Conservation (phyloP, 2,113 vertebrate species). For the Scomber japonicus region DNA sequence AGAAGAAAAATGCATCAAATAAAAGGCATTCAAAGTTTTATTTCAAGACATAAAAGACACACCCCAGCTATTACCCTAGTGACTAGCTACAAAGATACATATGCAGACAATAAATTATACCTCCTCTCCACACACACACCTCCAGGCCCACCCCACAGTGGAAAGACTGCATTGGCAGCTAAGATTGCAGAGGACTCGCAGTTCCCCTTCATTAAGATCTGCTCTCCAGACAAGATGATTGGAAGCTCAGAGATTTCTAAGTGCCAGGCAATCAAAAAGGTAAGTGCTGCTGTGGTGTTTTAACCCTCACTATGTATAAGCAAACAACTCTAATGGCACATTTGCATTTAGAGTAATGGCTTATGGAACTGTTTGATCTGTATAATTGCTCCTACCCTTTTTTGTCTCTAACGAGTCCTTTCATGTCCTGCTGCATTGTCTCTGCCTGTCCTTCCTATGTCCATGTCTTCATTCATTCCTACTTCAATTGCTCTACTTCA, state of each 20-base stretch:
- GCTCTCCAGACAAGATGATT: slow-evolving; percentile 99
- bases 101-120: neutral
- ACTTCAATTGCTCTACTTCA: slow-evolving; percentile 57
- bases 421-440: neutral
- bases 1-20: neutral
- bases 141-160: slow-evolving; percentile 94
- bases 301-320: neutral
- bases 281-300: slow-evolving; percentile 61
- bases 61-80: neutral
- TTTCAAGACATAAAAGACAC: neutral
- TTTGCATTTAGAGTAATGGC: neutral
- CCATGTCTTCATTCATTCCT: neutral
- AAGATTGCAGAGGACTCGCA: slow-evolving; percentile 96
- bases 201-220: slow-evolving; percentile 99
- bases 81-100: neutral
- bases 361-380: neutral
- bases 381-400: neutral
- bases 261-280: slow-evolving; percentile 99
- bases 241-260: slow-evolving; percentile 97
- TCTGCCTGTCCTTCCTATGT: neutral
- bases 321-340: neutral
- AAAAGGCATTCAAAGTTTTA: neutral
- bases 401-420: neutral
- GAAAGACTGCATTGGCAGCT: slow-evolving; percentile 96
- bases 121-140: neutral